phyloP scores from a whole-genome alignment of 1,140 invertebrate genomes.

The Thalassaphorura encarpata region DNA sequence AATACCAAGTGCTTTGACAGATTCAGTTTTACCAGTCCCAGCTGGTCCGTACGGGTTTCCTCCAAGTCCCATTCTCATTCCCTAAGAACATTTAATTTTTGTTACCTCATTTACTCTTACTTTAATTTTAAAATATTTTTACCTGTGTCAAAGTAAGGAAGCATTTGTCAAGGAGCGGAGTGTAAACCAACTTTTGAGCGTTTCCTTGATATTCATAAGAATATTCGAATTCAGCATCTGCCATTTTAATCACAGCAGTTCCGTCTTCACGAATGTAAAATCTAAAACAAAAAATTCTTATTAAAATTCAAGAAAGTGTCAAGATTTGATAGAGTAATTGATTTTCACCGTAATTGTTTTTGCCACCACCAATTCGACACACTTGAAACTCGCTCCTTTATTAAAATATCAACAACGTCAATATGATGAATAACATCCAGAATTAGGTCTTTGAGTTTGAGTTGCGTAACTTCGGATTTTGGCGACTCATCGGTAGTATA shows the following conservation, averaged over 20 bases:
- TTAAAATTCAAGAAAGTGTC: neutral
- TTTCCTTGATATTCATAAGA: slow-evolving; percentile 97
- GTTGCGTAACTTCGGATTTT: slow-evolving; percentile 40
- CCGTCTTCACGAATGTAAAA: slow-evolving; percentile 43
- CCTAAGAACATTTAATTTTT: slow-evolving; percentile 44
- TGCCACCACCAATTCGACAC: slow-evolving; percentile 83
- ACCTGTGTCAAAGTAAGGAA: slow-evolving; percentile 89
- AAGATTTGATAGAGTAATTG: neutral
- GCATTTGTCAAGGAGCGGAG: slow-evolving; percentile 87
- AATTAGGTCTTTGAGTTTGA: slow-evolving; percentile 69
- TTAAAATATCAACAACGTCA: slow-evolving; percentile 64
- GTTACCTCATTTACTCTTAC: slow-evolving; percentile 3
- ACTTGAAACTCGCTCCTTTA: slow-evolving; percentile 53
- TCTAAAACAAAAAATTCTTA: slow-evolving; percentile 32
- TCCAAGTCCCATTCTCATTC: slow-evolving; percentile 88
- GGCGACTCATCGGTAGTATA: slow-evolving; percentile 45
- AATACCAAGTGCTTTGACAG: slow-evolving; percentile 85
- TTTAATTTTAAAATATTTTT: slow-evolving; percentile 7
- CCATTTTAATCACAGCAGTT: slow-evolving; percentile 47
- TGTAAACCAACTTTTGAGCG: slow-evolving; percentile 80
- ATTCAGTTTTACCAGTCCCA: slow-evolving; percentile 96
- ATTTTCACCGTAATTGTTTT: slow-evolving; percentile 72
- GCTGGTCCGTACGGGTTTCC: slow-evolving; percentile 99
- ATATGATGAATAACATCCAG: slow-evolving; percentile 89
- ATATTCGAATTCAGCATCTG: slow-evolving; percentile 85